Evolutionary conservation across 2,888 invertebrate species (phyloP), one percentile per base, ranked within the genome.

Genomic region (Macropis europaea): DNA sequence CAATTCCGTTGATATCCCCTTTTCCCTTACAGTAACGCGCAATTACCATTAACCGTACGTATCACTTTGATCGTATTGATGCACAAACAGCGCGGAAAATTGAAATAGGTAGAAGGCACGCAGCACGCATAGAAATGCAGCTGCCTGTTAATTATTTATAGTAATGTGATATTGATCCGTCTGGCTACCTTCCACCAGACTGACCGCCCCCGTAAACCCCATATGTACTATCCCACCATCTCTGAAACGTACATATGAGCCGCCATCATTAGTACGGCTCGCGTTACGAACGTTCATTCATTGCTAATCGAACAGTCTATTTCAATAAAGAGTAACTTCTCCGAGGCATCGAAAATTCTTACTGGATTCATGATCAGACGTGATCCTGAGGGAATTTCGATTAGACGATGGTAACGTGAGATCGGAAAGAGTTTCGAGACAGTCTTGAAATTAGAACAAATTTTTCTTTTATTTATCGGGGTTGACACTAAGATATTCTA

Each of bases 121-220:
- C 57, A 50, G 45, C 36, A 60, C 54, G 77, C 53, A 63, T 52
- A 69, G 69, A 42, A 76, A 62, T 76, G 38, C 52, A 42, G 47
- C 56, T 50, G 40, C 11, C 74, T 81, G 86, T 87, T 88, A 87
- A 88, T 88, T 88, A 89, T 88, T 89, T 86, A 88, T 86, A 84
- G 86, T 87, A 87, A 88, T 88, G 86, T 82, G 86, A 84, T 87
- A 89, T 89, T 84, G 88, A 89, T 87, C 86, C 84, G 87, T 87
- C 85, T 84, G 85, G 84, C 76, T 80, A 75, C 81, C 75, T 79
- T 81, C 73, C 78, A 73, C 73, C 71, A 62, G 79, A 79, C 77
- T 76, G 76, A 76, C 79, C 78, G 68, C 57, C 70, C 69, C 70
- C 69, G 71, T 75, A 76, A 81, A 76, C 76, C 63, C 63, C 63